These are phyloP conservation scores for Natrix natrix DNA, from an alignment of 2,797 vertebrate species.

Conservation along the genomic window DNA sequence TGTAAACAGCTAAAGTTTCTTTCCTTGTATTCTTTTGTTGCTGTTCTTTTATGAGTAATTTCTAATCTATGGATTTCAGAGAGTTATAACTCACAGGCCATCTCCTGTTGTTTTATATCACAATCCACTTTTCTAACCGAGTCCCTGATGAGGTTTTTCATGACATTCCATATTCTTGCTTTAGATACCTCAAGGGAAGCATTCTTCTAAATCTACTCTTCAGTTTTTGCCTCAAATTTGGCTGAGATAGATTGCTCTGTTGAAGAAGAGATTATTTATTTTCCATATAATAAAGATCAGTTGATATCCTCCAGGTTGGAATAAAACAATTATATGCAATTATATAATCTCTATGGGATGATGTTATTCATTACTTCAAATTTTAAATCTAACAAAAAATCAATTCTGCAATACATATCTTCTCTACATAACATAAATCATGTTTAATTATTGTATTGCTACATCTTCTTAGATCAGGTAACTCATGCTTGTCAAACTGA, in stretches of 20 bases:
- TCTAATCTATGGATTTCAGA: neutral
- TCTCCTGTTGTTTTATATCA: neutral
- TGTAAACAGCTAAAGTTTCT: neutral
- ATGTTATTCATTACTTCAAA: neutral
- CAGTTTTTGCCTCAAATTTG: neutral
- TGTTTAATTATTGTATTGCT: neutral
- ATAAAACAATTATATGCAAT: neutral
- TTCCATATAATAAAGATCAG: neutral
- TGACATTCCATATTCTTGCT: neutral
- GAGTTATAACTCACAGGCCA: neutral
- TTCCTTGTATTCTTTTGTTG: neutral
- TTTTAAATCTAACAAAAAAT: neutral
- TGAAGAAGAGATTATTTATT: neutral
- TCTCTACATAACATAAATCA: neutral
- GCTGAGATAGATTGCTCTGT: neutral
- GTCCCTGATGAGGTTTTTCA: neutral
- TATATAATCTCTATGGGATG: neutral
- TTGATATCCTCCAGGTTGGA: neutral
- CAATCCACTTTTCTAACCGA: neutral
- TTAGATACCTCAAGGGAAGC: neutral
- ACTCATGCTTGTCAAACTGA: neutral
- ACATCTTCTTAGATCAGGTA: neutral
- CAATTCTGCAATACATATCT: neutral
- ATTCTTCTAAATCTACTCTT: neutral
- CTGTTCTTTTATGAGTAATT: neutral